Evolutionary conservation across 1,140 invertebrate genomes (phyloP).

Genomic region (Eufriesea mexicana): DNA sequence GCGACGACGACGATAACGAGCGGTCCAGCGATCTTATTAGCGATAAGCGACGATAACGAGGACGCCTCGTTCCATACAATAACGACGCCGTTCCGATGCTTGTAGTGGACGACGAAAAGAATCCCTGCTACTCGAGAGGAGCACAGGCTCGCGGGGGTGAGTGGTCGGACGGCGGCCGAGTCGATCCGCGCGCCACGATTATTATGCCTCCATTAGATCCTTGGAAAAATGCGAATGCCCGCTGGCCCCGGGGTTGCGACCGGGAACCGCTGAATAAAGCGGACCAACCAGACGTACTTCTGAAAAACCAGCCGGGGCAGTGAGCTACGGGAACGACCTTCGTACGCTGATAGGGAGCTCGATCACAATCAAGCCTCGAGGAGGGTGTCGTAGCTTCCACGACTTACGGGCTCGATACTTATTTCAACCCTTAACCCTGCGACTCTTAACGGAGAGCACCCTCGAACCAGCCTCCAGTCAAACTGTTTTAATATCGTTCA

Average conservation of each 20-base stretch:
- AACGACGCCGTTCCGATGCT: slow-evolving; percentile 68
- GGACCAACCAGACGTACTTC: neutral
- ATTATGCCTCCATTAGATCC: slow-evolving; percentile 22
- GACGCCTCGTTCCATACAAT: slow-evolving; percentile 78
- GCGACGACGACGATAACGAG: slow-evolving; percentile 80
- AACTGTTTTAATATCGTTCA: no score
- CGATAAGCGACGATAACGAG: slow-evolving; percentile 81
- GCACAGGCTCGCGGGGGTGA: slow-evolving; percentile 14
- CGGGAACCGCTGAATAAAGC: neutral
- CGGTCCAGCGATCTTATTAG: slow-evolving; percentile 80
- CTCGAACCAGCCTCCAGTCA: no score
- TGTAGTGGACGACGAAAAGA: slow-evolving; percentile 52
- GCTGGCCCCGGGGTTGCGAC: neutral
- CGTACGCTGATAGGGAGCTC: neutral
- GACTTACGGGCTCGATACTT: neutral
- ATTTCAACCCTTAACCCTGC: neutral
- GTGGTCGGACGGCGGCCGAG: neutral
- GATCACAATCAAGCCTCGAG: neutral
- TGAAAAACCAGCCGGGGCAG: neutral
- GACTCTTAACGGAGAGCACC: no score
- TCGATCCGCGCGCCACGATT: slow-evolving; percentile 9
- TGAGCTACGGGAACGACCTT: no score
- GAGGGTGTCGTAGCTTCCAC: neutral
- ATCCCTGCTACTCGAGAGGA: slow-evolving; percentile 24
- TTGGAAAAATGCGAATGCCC: neutral